Evolutionary conservation across 2,888 invertebrate species (phyloP).

Genomic region (Brachypalpus laphriformis): DNA sequence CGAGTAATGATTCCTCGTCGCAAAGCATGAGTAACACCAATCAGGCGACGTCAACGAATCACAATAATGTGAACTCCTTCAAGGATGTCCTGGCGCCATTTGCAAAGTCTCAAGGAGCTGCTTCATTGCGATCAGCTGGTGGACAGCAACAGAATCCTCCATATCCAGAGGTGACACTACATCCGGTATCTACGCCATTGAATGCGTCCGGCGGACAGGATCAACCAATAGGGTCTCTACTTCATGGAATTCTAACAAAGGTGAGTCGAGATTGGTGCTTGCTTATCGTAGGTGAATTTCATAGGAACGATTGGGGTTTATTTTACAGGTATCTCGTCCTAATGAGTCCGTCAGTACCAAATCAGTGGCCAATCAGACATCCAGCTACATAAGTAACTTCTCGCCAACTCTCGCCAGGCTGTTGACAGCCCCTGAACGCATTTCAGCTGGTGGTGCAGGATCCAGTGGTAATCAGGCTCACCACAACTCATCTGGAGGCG

Average conservation of each 20-base stretch:
- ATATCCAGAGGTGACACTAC: slow-evolving; percentile 90
- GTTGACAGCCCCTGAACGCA: slow-evolving; percentile 87
- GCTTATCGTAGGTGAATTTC: background rate
- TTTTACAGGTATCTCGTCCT: slow-evolving; percentile 56
- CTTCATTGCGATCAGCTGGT: slow-evolving; percentile 49
- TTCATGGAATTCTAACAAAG: slow-evolving; percentile 91
- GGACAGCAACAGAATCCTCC: slow-evolving; percentile 80
- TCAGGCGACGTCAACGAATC: slow-evolving; percentile 51
- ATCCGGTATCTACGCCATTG: slow-evolving; percentile 85
- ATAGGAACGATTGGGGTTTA: background rate
- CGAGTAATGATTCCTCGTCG: slow-evolving; percentile 84
- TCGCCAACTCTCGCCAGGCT: slow-evolving; percentile 92
- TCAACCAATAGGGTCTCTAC: slow-evolving; percentile 85
- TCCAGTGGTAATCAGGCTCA: slow-evolving; percentile 37
- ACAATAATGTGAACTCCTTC: slow-evolving; percentile 84
- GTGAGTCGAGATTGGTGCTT: slow-evolving; percentile 77
- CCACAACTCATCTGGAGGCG: slow-evolving; percentile 44
- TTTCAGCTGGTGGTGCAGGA: slow-evolving; percentile 53
- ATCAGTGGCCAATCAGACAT: slow-evolving; percentile 70
- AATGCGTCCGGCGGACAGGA: slow-evolving; percentile 81
- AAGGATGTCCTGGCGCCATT: slow-evolving; percentile 91
- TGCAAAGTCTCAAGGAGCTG: slow-evolving; percentile 83
- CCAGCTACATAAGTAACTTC: slow-evolving; percentile 75
- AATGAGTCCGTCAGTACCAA: slow-evolving; percentile 53
- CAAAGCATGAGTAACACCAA: slow-evolving; percentile 82